Percentiles rank a stretch among this genome's conserved stretches.
These are phyloP conservation scores for Stylophora pistillata DNA, from an alignment of 64 coral and sea anemone genomes.

Conservation along the genomic window DNA sequence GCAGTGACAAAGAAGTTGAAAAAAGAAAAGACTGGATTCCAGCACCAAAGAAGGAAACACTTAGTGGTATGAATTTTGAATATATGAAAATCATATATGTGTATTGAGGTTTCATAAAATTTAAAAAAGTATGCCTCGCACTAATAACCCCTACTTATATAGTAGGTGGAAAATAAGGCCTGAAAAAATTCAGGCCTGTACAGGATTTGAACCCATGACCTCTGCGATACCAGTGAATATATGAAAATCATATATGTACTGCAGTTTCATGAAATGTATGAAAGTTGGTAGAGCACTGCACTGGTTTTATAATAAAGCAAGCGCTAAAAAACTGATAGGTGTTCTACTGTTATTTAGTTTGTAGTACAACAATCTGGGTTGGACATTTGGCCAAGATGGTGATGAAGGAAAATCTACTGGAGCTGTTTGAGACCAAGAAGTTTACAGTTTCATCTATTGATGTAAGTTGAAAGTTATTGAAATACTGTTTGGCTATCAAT, in stretches of 20 bases:
- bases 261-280: no score
- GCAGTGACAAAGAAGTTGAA: slow-evolving; percentile 45
- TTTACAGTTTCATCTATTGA: slow-evolving; percentile 73
- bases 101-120: no score
- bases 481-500: neutral
- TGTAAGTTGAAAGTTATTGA: slow-evolving; percentile 42
- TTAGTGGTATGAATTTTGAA: slow-evolving; percentile 39
- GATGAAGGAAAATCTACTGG: slow-evolving; percentile 38
- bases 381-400: slow-evolving; percentile 77
- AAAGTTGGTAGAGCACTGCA: no score
- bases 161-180: no score
- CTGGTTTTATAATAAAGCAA: neutral
- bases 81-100: neutral
- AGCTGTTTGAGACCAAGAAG: slow-evolving; percentile 56
- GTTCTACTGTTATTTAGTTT: slow-evolving; percentile 43
- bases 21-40: slow-evolving; percentile 29
- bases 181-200: no score
- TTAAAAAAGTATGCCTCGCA: no score
- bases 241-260: no score
- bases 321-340: neutral
- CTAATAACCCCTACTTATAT: no score
- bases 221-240: no score
- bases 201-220: no score
- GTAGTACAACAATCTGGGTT: slow-evolving; percentile 90
- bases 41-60: slow-evolving; percentile 24